Base-by-base conservation (phyloP, 2,113 vertebrate genomes). In the Stercorarius parasiticus region DNA sequence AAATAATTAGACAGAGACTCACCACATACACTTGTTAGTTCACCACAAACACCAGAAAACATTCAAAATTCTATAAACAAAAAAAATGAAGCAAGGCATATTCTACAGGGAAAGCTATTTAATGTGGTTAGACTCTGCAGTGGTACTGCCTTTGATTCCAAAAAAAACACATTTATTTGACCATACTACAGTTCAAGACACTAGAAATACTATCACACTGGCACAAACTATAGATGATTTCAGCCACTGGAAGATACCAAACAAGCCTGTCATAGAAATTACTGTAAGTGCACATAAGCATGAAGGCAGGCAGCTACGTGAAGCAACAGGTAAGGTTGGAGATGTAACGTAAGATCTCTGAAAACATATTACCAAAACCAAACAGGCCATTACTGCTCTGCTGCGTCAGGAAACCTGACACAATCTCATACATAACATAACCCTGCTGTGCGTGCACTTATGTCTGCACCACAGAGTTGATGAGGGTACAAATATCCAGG, bases 391-490 rank as follows among this genome's bases (percentile, higher is more conserved):
- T 82, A 21, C 7, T 77, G 71, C 36, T 91, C 43, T 65, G 11
- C 19, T 72, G 47, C 47, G 19, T 26, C 21, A 87, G 36, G 65
- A 87, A 71, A 34, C 19, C 22, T 71, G 53, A 34, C 16, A 23
- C 6, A 40, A 69, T 45, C 26, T 52, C 20, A 32, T 5, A 45
- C 3, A 9, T 2, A 22, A 42, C 6, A 40, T 30, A 65, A 78
- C 9, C 40, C 29, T 62, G 59, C 26, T 61, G 23, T 58, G 58
- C n/a, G 36, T 11, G 18, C 20, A n/a, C 27, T 61, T 49, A 34
- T 0, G 0, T 45, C 64, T 71, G 47, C 16, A 47, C 7, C 11
- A 42, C 26, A n/a, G n/a, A 66, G 7, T 9, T 9, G 16, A 69
- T 29, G 30, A 56, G 10, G 9, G 19, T 43, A 56, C 21, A 73